Evolutionary conservation across 2,888 invertebrate species (phyloP).

Genomic region (Platerodrilus igneus): DNA sequence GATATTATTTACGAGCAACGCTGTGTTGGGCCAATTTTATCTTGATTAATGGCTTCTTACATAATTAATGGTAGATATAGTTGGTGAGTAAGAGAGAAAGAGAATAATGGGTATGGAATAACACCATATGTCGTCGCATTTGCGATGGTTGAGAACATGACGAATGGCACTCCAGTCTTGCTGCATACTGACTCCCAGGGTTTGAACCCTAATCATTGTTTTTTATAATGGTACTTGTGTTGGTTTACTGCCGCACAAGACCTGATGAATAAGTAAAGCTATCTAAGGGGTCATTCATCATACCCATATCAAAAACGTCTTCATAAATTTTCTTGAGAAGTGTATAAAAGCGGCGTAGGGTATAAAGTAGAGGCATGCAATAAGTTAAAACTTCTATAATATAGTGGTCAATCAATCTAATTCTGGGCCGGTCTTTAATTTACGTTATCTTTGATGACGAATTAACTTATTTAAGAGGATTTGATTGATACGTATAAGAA

Average conservation of each 20-base stretch:
- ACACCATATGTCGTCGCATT: slow-evolving; percentile 21
- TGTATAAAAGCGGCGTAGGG: slow-evolving; percentile 41
- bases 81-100: no score
- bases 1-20: slow-evolving; percentile 27
- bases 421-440: no score
- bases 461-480: no score
- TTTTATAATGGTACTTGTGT: slow-evolving; percentile 34
- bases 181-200: no score
- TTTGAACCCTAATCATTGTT: slow-evolving; percentile 37
- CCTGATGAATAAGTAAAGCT: slow-evolving; percentile 59
- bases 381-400: no score
- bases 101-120: slow-evolving; percentile 16
- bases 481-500: no score
- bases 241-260: slow-evolving; percentile 41
- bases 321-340: slow-evolving; percentile 51
- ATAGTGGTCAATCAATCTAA: no score
- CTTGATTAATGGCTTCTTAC: slow-evolving; percentile 21
- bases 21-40: slow-evolving; percentile 16
- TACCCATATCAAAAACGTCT: slow-evolving; percentile 53
- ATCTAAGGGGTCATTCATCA: slow-evolving; percentile 58
- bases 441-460: no score
- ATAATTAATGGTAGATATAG: slow-evolving; percentile 18
- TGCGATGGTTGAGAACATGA: slow-evolving; percentile 22
- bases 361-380: slow-evolving; percentile 41
- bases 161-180: slow-evolving; percentile 25